Evolutionary conservation across 1,140 invertebrate genomes (phyloP), one percentile per base, ranked within the genome.

Genomic region (Ceratoteleas bidentatus): DNA sequence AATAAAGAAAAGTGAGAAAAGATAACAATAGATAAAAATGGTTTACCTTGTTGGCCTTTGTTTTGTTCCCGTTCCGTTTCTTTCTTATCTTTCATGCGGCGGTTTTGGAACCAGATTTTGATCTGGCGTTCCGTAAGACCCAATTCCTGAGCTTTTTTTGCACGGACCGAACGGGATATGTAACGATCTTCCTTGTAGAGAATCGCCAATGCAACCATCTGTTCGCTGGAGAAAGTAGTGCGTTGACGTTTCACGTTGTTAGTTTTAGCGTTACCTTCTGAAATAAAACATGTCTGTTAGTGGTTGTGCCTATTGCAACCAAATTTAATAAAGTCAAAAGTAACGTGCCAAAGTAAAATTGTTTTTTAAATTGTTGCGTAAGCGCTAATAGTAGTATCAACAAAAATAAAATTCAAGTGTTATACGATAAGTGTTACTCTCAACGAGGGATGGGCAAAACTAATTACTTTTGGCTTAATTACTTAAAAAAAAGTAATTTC

Each of bases 21-120:
- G n/a, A n/a, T n/a, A n/a, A n/a, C n/a, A n/a, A n/a, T n/a, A n/a
- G n/a, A n/a, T n/a, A n/a, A n/a, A n/a, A n/a, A n/a, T n/a, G n/a
- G n/a, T n/a, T 43, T 43, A 60, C 61, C 72, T 61, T 69, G 64
- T 56, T 73, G 61, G 13, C 45, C 36, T 14, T 50, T 76, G 9
- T 47, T 76, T 34, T 61, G 72, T n/a, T n/a, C n/a, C n/a, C n/a
- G n/a, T 6, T 75, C 70, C 52, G 65, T 24, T 74, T 94, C 92
- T 80, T 94, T 94, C 85, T 94, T 94, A 85, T 90, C 90, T 75
- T 95, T 95, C 94, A 95, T 95, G 43, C 95, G 89, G 7, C 94
- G 88, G 85, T 93, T 95, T 86, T 95, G 94, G 74, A 94, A 98
- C 97, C 96, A 98, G 54, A 98, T 97, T 90, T 98, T 98, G 11